These are phyloP conservation scores for Chionoecetes opilio DNA, from an alignment of 1,140 invertebrate species.

Conservation along the genomic window DNA sequence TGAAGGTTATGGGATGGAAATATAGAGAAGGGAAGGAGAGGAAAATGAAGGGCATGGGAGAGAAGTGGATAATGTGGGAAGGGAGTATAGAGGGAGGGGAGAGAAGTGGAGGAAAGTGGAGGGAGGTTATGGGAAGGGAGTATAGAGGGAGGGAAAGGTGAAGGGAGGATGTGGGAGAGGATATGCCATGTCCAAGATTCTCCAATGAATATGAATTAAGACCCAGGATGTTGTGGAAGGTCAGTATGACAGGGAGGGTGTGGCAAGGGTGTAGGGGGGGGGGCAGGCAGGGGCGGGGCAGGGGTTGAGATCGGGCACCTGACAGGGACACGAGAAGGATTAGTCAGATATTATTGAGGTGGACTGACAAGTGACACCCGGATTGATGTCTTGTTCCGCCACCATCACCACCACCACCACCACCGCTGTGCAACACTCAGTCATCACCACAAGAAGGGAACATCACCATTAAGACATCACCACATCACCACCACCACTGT, in stretches of 20 bases:
- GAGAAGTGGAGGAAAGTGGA: no score
- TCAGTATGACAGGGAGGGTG: neutral
- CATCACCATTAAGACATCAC: slow-evolving; percentile 24
- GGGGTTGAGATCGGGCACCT: neutral
- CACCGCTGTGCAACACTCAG: neutral
- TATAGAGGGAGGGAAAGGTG: neutral
- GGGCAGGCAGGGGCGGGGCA: neutral
- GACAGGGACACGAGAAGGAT: slow-evolving; percentile 51
- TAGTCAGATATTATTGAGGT: slow-evolving; percentile 56
- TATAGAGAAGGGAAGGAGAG: neutral
- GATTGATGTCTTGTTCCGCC: slow-evolving; percentile 68
- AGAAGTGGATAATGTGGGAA: no score
- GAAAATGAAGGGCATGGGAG: neutral
- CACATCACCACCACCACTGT: slow-evolving; percentile 39
- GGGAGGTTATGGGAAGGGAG: neutral
- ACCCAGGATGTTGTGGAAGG: neutral
- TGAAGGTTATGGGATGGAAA: neutral
- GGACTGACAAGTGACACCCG: slow-evolving; percentile 58
- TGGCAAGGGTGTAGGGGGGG: neutral
- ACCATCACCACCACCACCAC: neutral
- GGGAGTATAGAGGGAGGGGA: neutral
- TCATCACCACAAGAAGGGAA: neutral
- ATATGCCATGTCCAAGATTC: neutral
- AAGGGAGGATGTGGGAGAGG: neutral
- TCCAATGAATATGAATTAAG: neutral